These are phyloP conservation scores for human (Homo sapiens) DNA, from an alignment of 2,113 vertebrate species.

Conservation along the genomic window GRCh38 chr4:153930001-153930500, in stretches of 20 bases:
- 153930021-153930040: neutral
- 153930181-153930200: neutral
- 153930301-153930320: neutral
- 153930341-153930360: neutral
- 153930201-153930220: neutral
- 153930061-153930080: neutral
- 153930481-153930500: neutral
- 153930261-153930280: too few species aligned
- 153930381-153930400: neutral
- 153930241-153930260: neutral
- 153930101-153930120: neutral
- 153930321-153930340: neutral
- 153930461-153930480: neutral
- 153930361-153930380: neutral
- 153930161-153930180: neutral
- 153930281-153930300: neutral
- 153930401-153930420: neutral
- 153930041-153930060: neutral
- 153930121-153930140: neutral
- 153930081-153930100: neutral
- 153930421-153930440: neutral
- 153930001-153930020: rapidly evolving
- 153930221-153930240: neutral
- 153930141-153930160: neutral
- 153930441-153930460: neutral